Conservation (phyloP, 1,140 invertebrate species). For the Eueides isabella region DNA sequence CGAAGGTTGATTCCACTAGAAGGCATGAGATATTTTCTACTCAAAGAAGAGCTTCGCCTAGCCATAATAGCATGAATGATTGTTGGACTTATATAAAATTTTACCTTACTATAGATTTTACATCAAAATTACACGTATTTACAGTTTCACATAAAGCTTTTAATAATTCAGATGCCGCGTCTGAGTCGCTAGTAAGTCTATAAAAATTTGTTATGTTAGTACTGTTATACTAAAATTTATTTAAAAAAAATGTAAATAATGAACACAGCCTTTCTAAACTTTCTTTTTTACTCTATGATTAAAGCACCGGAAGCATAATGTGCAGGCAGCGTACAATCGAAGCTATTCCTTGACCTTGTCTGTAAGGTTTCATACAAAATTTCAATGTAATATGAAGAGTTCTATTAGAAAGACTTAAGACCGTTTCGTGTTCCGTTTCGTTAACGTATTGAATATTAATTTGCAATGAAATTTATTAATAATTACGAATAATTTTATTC, state of each 20-base stretch:
- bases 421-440: not conserved
- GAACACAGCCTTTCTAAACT: not conserved
- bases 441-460: not conserved
- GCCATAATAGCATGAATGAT: too few species aligned
- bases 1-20: too few species aligned
- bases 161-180: too few species aligned
- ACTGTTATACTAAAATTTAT: too few species aligned
- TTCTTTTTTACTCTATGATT: not conserved
- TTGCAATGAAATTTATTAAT: not conserved
- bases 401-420: not conserved
- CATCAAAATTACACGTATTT: too few species aligned
- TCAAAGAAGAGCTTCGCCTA: too few species aligned
- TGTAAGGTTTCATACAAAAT: not conserved
- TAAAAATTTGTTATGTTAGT: not conserved
- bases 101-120: too few species aligned
- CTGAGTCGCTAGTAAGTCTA: too few species aligned
- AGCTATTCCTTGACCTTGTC: conserved; percentile 1
- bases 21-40: too few species aligned
- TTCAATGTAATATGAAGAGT: not conserved
- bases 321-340: not conserved
- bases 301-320: not conserved
- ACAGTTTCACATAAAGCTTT: too few species aligned
- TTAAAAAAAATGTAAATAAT: too few species aligned
- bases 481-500: not conserved
- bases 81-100: too few species aligned